Evolutionary conservation across 2,888 invertebrate genomes (phyloP), one percentile per base, ranked within the genome.

Genomic region (Parelbella ahira): DNA sequence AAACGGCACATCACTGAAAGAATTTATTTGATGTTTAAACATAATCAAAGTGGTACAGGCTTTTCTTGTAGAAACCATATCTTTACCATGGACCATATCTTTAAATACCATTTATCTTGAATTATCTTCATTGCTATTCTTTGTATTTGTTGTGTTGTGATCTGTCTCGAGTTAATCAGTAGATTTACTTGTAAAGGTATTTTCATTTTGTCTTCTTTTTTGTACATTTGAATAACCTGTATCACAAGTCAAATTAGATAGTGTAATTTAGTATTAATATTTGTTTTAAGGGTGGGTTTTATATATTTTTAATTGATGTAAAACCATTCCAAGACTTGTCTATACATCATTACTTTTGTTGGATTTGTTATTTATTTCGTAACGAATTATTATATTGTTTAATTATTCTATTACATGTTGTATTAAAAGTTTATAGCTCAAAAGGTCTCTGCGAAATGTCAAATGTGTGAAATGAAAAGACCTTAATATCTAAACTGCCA

Each of bases 231-330:
- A 63, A 59, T 60, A 63, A 56, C 58, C 49, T 54, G 50, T 54
- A 55, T 43, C 49, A 44, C 53, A 49, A 30, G 20, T 48, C 63
- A 64, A 63, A 61, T 55, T 78, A 78, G 78, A 54, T 81, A 80
- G 81, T 73, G 69, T 70, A 80, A 80, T 80, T 77, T 79, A 78
- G 74, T 49, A 59, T 54, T 71, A 66, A 65, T 67, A 72, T 71
- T 19, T 11, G 15, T 69, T 67, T 37, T 68, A 38, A 61, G 60
- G 58, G 63, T 67, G 71, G 64, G 69, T 67, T 70, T 64, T 69
- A 64, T 56, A 56, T 58, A 53, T 63, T 62, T 56, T 56, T 62
- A 60, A 56, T 60, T 53, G 61, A 55, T 15, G 54, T 55, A 54
- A 58, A 64, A 63, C 68, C 79, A 80, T 80, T 80, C 81, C 80